These are phyloP conservation scores for zebrafish (Danio rerio) DNA, from an alignment of 2,113 vertebrate genomes.

Conservation along the genomic window DNA sequence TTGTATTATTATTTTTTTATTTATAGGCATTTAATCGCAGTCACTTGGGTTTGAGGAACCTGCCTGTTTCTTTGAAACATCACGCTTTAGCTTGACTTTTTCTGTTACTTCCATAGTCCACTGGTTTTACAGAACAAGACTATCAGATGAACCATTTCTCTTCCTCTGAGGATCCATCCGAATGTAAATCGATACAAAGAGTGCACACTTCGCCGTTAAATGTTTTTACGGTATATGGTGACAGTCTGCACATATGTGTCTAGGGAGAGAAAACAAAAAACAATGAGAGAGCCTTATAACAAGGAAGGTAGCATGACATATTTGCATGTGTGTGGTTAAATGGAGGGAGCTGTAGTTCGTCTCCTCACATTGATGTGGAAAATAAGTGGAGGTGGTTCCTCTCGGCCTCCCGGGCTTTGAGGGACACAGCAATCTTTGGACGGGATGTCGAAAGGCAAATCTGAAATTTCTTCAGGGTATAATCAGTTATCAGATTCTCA, in stretches of 20 bases:
- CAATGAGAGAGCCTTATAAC: not conserved
- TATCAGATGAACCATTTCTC: not conserved
- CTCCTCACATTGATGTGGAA: not conserved
- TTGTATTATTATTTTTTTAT: too few relatives aligned
- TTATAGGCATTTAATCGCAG: not conserved
- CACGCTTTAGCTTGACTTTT: not conserved
- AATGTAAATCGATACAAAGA: not conserved
- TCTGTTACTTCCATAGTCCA: not conserved
- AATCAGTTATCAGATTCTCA: not conserved
- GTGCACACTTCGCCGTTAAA: not conserved
- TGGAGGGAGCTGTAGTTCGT: not conserved
- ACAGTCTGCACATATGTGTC: not conserved
- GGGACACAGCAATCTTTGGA: not conserved
- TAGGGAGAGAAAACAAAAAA: not conserved
- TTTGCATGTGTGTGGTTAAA: slow-evolving; percentile 16
- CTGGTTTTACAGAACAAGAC: not conserved
- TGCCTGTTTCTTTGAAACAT: not conserved
- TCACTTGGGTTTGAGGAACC: slow-evolving; percentile 20
- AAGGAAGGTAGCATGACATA: not conserved
- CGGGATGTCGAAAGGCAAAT: slow-evolving; percentile 34
- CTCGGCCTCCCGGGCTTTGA: not conserved
- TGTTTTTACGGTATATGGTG: not conserved
- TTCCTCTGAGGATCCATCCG: not conserved
- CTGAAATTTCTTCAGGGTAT: not conserved
- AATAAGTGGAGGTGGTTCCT: not conserved